Percentiles rank a stretch among this genome's conserved stretches.
phyloP scores from a whole-genome alignment of 2,888 invertebrate genomes.

The Pseudococcus longispinus region DNA sequence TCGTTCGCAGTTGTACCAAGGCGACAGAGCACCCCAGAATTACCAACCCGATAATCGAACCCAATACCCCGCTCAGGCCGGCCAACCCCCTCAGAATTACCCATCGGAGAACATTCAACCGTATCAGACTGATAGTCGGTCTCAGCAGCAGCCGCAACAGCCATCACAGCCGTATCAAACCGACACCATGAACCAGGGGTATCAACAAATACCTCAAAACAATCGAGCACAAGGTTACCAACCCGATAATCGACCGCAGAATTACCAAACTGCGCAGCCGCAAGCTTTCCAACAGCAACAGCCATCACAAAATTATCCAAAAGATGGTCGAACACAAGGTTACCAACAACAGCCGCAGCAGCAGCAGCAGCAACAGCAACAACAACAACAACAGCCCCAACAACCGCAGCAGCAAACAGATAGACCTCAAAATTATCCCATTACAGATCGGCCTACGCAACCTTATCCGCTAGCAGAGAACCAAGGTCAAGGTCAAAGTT shows the following conservation, averaged over 20 bases:
- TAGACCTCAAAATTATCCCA: not conserved
- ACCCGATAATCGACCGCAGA: conserved; percentile 6
- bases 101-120: not conserved
- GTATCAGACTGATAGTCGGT: not conserved
- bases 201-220: not conserved
- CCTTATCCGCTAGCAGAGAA: not conserved
- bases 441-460: not conserved
- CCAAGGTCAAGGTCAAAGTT: not conserved
- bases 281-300: not conserved
- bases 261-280: not conserved
- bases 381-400: not conserved
- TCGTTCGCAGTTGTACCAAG: not conserved
- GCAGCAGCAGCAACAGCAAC: not conserved
- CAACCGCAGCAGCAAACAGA: not conserved
- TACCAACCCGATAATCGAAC: conserved; percentile 24
- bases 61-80: not conserved
- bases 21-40: not conserved
- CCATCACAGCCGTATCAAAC: not conserved
- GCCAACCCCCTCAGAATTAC: not conserved
- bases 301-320: not conserved
- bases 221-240: conserved; percentile 28
- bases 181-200: not conserved
- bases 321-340: not conserved
- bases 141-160: not conserved
- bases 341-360: not conserved